Evolutionary conservation across 2,113 vertebrate species (phyloP), one percentile per base, ranked within the genome.

Genomic region (Pseudolaguvia tuberculata): DNA sequence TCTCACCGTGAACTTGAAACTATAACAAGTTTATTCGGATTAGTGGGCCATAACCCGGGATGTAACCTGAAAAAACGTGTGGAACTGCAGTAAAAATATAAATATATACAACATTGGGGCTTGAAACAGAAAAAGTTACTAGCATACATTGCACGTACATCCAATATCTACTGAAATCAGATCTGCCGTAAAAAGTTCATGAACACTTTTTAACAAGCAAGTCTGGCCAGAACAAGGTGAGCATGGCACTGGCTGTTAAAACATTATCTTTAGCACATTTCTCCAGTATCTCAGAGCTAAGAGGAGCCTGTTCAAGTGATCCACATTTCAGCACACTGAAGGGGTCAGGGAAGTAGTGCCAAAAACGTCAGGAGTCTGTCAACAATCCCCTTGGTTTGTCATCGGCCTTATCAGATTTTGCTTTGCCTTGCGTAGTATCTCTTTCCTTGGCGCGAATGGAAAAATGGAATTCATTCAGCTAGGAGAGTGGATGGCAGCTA

Each of bases 381-480:
- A 81, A 72, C 77, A 76, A 81, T 81, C 75, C 73, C 77, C 71
- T 74, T 21, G 69, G 78, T 78, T 81, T 81, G 80, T 81, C 80
- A 81, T 78, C 80, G 75, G 69, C 63, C 80, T 81, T 81, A 81
- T 81, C 80, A 81, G 80, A 81, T 81, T 78, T 47, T 62, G 67
- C 75, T 77, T 70, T 70, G 75, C 67, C 67, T 70, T 52, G 77
- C 63, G 59, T 69, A 62, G 77, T 78, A 81, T 81, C 80, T 81
- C 80, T 74, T 81, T 79, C 73, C 73, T 73, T 63, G 78, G 80
- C 74, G 77, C 70, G 73, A 81, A 81, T 73, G 69, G 80, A 81
- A 81, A 81, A 81, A 76, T 81, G 77, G 77, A 76, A 78, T 78
- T 79, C 80, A 79, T 79, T 81, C 77, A 81, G 66, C 52, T 73